Base-by-base conservation (phyloP, 2,888 invertebrate genomes). In the Ormyrus rosae region DNA sequence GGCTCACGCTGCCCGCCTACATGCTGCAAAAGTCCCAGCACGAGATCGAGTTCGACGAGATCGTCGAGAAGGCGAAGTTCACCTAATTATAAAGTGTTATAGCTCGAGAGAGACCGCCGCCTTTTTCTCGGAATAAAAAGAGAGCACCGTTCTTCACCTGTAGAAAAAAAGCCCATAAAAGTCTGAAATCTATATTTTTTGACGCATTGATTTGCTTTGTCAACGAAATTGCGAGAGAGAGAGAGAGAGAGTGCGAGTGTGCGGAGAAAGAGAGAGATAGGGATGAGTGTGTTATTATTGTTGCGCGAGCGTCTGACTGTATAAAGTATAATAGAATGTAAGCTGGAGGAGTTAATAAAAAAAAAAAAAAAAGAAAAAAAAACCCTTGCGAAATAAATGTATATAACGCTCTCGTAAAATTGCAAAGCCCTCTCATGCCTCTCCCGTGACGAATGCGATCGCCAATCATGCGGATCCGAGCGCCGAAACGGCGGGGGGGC, bases 11-110 rank as follows among this genome's bases (percentile, higher is more conserved):
- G 82, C 95, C 95, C 1, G 93, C 92, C 85, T 95, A 93, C 86
- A 95, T 95, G 95, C 88, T 95, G 76, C 92, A 93, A 80, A 93
- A 92, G 88, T 94, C 95, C 60, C 94, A 94, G 83, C 93, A 94
- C 84, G 95, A 95, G 91, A 91, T 91, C 86, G 93, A 93, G 80
- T 95, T 95, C 87, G 95, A 95, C 87, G 93, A 91, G 76, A 88
- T 90, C 71, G 87, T 91, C 19, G 87, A 88, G 64, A 77, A 80
- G 2, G 58, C 73, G 6, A 73, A 58, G 13, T 73, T 81, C 45
- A 34, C 34, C 34, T 34, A 34, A 1, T 13, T n/a, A 34, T 3
- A 3, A 0, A 0, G 19, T 19, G 19, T 19, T 19, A 2, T 1
- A 19, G 19, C 19, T 19, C 19, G 19, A 13, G 19, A 19, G 19